Base-by-base conservation (phyloP, 1,140 invertebrate genomes). In the Drosophila yakuba region DNA sequence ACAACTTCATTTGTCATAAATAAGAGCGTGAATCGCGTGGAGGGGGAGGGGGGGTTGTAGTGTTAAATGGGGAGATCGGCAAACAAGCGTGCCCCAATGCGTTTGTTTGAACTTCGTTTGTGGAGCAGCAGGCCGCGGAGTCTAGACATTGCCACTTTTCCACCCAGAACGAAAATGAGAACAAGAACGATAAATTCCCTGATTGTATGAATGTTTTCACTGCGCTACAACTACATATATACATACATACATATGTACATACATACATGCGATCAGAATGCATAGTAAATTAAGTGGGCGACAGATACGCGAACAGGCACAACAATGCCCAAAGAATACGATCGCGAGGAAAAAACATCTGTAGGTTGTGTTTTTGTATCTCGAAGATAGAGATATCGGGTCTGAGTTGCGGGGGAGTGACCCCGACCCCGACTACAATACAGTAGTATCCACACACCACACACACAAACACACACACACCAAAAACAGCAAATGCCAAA, bases 91-190 rank as follows among this genome's bases (percentile, higher is more conserved):
- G 78, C 62, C 60, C 56, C 35, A 83, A 79, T 73, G 73, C 12
- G 28, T 54, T 54, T 79, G 71, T 80, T 88, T 86, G 77, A 80
- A 74, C 64, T 80, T 51, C 79, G 78, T 89, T 84, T 80, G 67
- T 78, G 52, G 77, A 68, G 50, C 71, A 68, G 50, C 71, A 69
- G 45, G 23, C 51, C 35, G 20, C n/a, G 15, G 10, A 45, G 66
- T 56, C 51, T 38, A 60, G 39, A 54, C 57, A 52, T 12, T 62
- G n/a, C 25, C 38, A 52, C 36, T 48, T 41, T 44, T 44, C 8
- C n/a, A 12, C 36, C 15, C 15, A 62, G 45, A 64, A 82, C 56
- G 43, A 25, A 4, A 25, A 25, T 4, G 25, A 5, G 25, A 25
- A 25, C 4, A 4, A 60, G 57, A 68, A 84, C 63, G 74, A 58